These are phyloP conservation scores for Eustalomyia histrio DNA, from an alignment of 2,888 invertebrate species.

Conservation along the genomic window DNA sequence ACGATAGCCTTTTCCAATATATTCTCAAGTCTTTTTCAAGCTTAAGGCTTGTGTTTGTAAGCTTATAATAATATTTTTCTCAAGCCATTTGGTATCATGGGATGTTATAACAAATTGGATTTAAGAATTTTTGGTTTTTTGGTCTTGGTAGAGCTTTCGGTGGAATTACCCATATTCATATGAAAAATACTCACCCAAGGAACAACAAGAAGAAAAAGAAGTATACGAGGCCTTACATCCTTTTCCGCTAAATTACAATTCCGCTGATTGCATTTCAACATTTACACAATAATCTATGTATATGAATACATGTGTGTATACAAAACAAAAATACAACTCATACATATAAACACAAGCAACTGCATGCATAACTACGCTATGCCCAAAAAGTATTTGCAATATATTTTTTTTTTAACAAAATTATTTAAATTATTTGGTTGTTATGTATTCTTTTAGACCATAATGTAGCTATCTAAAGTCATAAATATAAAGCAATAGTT, in stretches of 20 bases:
- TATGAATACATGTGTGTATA: neutral
- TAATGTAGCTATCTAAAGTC: neutral
- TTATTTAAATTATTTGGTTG: no score
- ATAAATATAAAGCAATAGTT: conserved; percentile 64
- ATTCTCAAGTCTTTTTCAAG: no score
- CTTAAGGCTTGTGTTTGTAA: no score
- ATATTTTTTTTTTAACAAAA: no score
- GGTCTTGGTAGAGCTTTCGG: no score
- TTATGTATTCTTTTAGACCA: neutral
- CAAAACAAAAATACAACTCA: conserved; percentile 26
- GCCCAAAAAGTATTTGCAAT: neutral
- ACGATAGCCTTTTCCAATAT: no score
- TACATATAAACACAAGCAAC: conserved; percentile 14
- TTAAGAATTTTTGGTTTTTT: no score
- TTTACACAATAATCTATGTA: conserved; percentile 27
- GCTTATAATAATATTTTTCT: no score
- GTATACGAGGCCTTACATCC: conserved; percentile 70
- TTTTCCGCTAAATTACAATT: conserved; percentile 78
- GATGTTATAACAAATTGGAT: no score
- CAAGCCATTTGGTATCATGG: no score
- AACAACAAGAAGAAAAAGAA: conserved; percentile 58
- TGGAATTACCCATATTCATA: no score
- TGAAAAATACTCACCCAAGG: conserved; percentile 29
- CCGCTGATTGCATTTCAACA: conserved; percentile 76
- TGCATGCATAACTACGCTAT: conserved; percentile 6